Percentiles rank a stretch among this genome's conserved stretches.
phyloP scores from a whole-genome alignment of 2,113 vertebrate genomes.

The Rhabdomys dilectus region DNA sequence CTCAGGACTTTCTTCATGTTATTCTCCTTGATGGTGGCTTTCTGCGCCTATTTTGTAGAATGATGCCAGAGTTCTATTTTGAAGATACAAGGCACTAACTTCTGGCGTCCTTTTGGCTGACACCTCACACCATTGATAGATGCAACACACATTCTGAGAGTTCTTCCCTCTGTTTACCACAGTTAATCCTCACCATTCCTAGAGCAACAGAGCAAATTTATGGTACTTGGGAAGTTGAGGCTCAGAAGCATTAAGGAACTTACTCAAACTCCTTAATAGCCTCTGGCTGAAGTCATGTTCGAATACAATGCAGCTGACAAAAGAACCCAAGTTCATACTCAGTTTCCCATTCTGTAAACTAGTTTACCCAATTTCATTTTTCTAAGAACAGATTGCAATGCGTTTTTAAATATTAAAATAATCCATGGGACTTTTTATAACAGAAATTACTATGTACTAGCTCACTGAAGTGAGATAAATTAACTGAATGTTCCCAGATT shows the following conservation, averaged over 20 bases:
- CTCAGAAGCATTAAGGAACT: not conserved
- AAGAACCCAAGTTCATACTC: not conserved
- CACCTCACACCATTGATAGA: not conserved
- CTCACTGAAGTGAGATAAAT: constrained; percentile 36
- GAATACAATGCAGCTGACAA: not conserved
- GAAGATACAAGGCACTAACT: not conserved
- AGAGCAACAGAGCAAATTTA: not conserved
- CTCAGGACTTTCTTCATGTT: not conserved
- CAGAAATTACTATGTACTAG: not conserved
- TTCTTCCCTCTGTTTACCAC: not conserved
- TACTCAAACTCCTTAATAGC: not conserved
- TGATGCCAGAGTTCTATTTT: not conserved
- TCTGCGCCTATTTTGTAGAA: not conserved
- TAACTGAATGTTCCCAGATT: constrained; percentile 46
- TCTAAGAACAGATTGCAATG: not conserved
- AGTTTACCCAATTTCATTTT: not conserved
- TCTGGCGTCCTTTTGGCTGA: not conserved
- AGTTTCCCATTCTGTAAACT: not conserved
- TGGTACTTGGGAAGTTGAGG: not conserved
- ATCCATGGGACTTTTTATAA: not conserved
- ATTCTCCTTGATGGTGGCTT: not conserved
- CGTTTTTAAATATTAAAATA: constrained; percentile 14
- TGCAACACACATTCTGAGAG: not conserved
- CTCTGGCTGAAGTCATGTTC: not conserved
- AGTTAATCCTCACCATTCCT: not conserved